Evolutionary conservation across 2,797 vertebrate species (phyloP).

Genomic region (Hoplostethus mediterraneus): DNA sequence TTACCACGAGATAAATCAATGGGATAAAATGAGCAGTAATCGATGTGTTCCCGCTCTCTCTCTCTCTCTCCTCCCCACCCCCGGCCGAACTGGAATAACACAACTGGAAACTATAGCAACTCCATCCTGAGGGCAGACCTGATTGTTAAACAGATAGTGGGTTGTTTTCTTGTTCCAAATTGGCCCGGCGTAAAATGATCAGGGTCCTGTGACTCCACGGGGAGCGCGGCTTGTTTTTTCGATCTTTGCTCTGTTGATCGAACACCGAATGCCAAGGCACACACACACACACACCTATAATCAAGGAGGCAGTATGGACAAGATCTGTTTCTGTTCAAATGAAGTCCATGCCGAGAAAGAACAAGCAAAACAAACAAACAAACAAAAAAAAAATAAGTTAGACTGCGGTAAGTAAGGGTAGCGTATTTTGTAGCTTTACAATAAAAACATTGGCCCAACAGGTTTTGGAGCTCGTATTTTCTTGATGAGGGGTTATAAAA

Average conservation of each 20-base stretch:
- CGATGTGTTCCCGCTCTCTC: constrained; percentile 45
- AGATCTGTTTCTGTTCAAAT: too few species aligned
- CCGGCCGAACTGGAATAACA: constrained; percentile 19
- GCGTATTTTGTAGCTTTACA: neutral
- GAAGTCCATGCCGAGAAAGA: too few species aligned
- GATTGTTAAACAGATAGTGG: constrained; percentile 45
- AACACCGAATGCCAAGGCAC: neutral
- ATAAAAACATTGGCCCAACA: neutral
- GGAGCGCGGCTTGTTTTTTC: constrained; percentile 16
- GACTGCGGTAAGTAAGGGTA: neutral
- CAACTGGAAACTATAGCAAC: constrained; percentile 52
- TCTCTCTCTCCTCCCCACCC: neutral
- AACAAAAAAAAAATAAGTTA: too few species aligned
- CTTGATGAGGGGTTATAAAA: constrained; percentile 36
- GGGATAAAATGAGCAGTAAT: constrained; percentile 48
- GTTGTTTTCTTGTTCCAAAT: constrained; percentile 39
- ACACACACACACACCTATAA: too few species aligned
- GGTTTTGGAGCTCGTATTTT: constrained; percentile 20
- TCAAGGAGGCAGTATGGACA: too few species aligned
- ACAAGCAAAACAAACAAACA: too few species aligned
- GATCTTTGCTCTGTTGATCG: constrained; percentile 4
- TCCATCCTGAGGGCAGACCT: constrained; percentile 31
- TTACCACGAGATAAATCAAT: constrained; percentile 41
- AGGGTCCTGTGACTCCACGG: constrained; percentile 31
- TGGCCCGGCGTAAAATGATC: constrained; percentile 24